Evolutionary conservation across 2,113 vertebrate genomes (phyloP), one percentile per base, ranked within the genome.

Genomic region (Engystomops pustulosus): DNA sequence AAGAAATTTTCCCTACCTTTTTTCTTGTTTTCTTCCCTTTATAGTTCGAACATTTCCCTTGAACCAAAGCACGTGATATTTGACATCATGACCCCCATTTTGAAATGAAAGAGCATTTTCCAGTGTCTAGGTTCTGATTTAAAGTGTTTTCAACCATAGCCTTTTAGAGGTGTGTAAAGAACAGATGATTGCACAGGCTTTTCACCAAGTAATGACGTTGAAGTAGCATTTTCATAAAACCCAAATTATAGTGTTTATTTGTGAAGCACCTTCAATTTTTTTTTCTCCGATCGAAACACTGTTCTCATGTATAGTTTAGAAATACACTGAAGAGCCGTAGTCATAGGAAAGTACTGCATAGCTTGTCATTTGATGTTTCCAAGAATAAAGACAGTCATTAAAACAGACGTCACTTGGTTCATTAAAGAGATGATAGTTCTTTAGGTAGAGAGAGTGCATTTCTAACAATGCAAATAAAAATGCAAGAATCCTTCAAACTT

Each of bases 141-240:
- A 80, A 86, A 87, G 86, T 88, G 45, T 81, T 82, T 90, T 89
- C 32, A 51, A 87, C 85, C 82, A 83, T 45, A 85, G 81, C 88
- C 87, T 80, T 86, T 87, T 67, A 79, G 83, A 80, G 85, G 84
- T 86, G 49, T 23, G 85, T 90, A 84, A 90, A 78, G 74, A 86
- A 55, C 72, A 83, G 81, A 72, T 91, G 86, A 90, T 90, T 90
- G 80, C 88, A 88, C 89, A 86, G 68, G 86, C 88, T 92, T 91
- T 91, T 89, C 88, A 91, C 79, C 53, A 85, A 36, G 75, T 78
- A 80, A 91, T 91, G 88, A 88, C 70, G 0, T 0, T 88, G 79
- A 89, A 91, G 88, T 90, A 82, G 76, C 58, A 87, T 91, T 92
- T 89, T 89, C 84, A 84, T 84, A 84, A 89, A 44, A 65, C 84